Percentiles rank a stretch among this genome's conserved stretches.
phyloP scores from a whole-genome alignment of 2,888 invertebrate species.

The Nemotelus pantherinus region DNA sequence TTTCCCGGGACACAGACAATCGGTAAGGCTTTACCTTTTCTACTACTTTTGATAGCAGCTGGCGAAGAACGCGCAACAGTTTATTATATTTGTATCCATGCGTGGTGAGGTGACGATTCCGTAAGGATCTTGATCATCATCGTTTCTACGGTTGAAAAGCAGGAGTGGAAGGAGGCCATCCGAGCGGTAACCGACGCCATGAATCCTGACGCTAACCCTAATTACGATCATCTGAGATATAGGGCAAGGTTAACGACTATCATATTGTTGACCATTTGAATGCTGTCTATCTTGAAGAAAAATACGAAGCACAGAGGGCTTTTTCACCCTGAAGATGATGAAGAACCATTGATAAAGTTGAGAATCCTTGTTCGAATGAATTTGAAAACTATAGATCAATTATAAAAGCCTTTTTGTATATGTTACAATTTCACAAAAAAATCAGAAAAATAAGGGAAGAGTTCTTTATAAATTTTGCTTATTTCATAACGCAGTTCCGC shows the following conservation, averaged over 20 bases:
- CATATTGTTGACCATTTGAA: slow-evolving; percentile 84
- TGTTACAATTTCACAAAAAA: too few species aligned
- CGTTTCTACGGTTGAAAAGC: slow-evolving; percentile 64
- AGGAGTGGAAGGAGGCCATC: slow-evolving; percentile 71
- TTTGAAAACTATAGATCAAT: slow-evolving; percentile 32
- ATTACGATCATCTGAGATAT: slow-evolving; percentile 79
- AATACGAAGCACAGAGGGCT: slow-evolving; percentile 84
- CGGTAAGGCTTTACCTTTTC: slow-evolving; percentile 82
- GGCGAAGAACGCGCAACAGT: slow-evolving; percentile 87
- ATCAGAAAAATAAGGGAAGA: too few species aligned
- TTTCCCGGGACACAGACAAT: slow-evolving; percentile 79
- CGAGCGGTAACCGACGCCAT: slow-evolving; percentile 81
- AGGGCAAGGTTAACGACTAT: slow-evolving; percentile 74
- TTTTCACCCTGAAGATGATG: slow-evolving; percentile 82
- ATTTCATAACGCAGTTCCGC: too few species aligned
- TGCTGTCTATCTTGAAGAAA: slow-evolving; percentile 81
- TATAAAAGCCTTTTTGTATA: too few species aligned
- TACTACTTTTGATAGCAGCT: slow-evolving; percentile 85
- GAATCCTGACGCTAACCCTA: slow-evolving; percentile 77
- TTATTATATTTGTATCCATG: slow-evolving; percentile 89
- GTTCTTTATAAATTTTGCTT: too few species aligned
- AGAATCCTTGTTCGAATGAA: slow-evolving; percentile 86
- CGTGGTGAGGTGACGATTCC: slow-evolving; percentile 77
- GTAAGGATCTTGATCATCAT: slow-evolving; percentile 58
- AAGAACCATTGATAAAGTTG: slow-evolving; percentile 75